Base-by-base conservation (phyloP, 2,113 vertebrate genomes). In the Dromaius novaehollandiae region DNA sequence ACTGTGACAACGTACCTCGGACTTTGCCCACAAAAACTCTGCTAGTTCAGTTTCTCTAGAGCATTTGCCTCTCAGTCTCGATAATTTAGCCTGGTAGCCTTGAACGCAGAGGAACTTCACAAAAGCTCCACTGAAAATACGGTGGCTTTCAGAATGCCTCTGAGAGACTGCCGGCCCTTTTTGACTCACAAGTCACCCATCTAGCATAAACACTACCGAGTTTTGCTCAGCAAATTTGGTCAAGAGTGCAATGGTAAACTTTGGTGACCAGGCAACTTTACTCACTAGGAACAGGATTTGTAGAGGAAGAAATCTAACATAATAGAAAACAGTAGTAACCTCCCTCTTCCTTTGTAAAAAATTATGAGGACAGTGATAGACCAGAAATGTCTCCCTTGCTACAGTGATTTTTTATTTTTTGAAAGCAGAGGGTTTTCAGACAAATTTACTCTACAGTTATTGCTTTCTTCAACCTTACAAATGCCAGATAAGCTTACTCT, bases 31-130 rank as follows among this genome's bases (percentile, higher is more conserved):
- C 56, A 74, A 92, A 85, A 90, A 53, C 73, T 73, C 86, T 89
- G 60, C 60, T 95, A 51, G 94, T 95, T 56, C 90, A 6, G 22
- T 50, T 66, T 64, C 93, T 95, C 92, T 48, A 63, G 60, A 87
- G 65, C 80, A 56, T 15, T 36, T 53, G 4, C 66, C 22, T 38
- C 58, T 76, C 14, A 15, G 11, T 40, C 70, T 58, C 87, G 78
- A 92, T 65, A 91, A 10, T 44, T 76, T 26, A 78, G 48, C 5
- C 25, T 38, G 28, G 19, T 36, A 86, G 42, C 25, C 36, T 30
- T 26, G 25, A 90, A 82, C 36, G 90, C 14, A 51, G 14, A 81
- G 14, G 11, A 82, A 48, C 61, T 88, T 65, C 79, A 58, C 51
- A 78, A 74, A 91, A 81, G 56, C 6, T 55, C 30, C 63, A 2